Percentiles rank a stretch among this genome's conserved stretches.
Evolutionary conservation across 2,888 invertebrate species (phyloP).

Genomic region (Drosophila vallismaia): DNA sequence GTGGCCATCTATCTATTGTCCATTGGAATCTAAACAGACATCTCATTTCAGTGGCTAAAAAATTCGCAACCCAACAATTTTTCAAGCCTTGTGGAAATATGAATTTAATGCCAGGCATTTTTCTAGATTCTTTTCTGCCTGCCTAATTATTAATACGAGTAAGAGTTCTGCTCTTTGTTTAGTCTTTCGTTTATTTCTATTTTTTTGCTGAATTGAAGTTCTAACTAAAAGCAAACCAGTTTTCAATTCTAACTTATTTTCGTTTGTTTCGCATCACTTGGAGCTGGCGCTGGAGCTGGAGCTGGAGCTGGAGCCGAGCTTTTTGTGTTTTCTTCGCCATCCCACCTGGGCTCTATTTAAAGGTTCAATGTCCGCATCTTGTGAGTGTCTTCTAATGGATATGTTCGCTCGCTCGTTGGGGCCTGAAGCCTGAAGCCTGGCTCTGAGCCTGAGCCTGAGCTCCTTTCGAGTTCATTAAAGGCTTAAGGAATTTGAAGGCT

Average conservation of each 20-base stretch:
- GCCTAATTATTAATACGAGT: conserved; percentile 75
- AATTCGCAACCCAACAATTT: background rate
- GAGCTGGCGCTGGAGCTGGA: background rate
- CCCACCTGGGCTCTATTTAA: conserved; percentile 67
- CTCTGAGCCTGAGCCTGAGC: conserved; percentile 23
- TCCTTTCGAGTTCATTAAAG: conserved; percentile 70
- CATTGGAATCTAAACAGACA: conserved; percentile 14
- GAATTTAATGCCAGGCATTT: conserved; percentile 22
- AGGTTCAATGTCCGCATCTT: conserved; percentile 74
- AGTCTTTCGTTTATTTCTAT: conserved; percentile 46
- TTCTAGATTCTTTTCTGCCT: conserved; percentile 20
- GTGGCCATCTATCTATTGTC: conserved; percentile 15
- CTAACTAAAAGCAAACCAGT: conserved; percentile 74
- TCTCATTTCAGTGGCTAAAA: background rate
- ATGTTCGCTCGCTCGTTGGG: conserved; percentile 20
- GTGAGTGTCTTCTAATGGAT: conserved; percentile 64
- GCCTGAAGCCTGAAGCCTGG: conserved; percentile 3
- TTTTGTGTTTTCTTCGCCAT: conserved; percentile 50
- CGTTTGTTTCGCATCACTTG: conserved; percentile 68
- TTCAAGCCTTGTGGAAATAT: conserved; percentile 7
- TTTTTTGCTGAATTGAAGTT: conserved; percentile 50
- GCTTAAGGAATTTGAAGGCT: conserved; percentile 53
- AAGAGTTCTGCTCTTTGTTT: conserved; percentile 46
- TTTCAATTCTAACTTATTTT: conserved; percentile 76
- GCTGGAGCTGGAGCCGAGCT: background rate